phyloP scores from a whole-genome alignment of 2,113 vertebrate genomes.

The Isurus oxyrinchus region DNA sequence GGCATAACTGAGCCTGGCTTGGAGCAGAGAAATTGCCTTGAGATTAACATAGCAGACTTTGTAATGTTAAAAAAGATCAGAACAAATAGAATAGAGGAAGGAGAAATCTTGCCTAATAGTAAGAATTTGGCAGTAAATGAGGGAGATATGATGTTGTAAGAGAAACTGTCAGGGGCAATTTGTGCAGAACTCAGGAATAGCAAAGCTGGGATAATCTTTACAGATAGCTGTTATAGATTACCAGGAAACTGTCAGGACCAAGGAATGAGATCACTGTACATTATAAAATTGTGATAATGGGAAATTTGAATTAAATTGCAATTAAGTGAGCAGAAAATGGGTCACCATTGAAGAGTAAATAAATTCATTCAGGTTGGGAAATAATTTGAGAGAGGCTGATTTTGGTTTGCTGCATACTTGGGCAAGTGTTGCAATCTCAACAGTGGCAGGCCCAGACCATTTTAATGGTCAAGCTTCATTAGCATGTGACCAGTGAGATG shows the following conservation, averaged over 20 bases:
- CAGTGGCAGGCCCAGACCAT: neutral
- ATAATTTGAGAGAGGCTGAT: neutral
- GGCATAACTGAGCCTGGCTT: neutral
- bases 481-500: neutral
- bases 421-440: neutral
- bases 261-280: neutral
- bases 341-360: neutral
- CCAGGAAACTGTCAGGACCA: neutral
- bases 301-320: neutral
- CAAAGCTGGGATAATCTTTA: neutral
- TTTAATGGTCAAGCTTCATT: neutral
- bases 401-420: neutral
- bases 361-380: neutral
- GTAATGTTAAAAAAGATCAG: neutral
- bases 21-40: neutral
- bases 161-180: neutral
- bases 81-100: neutral
- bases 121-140: constrained; percentile 5
- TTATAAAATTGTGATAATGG: neutral
- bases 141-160: neutral
- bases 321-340: neutral
- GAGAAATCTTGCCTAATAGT: neutral
- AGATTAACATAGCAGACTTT: neutral
- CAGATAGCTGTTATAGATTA: neutral
- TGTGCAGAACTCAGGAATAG: neutral